phyloP scores from a whole-genome alignment of 2,888 invertebrate species.

The Pollenia griseotomentosa region DNA sequence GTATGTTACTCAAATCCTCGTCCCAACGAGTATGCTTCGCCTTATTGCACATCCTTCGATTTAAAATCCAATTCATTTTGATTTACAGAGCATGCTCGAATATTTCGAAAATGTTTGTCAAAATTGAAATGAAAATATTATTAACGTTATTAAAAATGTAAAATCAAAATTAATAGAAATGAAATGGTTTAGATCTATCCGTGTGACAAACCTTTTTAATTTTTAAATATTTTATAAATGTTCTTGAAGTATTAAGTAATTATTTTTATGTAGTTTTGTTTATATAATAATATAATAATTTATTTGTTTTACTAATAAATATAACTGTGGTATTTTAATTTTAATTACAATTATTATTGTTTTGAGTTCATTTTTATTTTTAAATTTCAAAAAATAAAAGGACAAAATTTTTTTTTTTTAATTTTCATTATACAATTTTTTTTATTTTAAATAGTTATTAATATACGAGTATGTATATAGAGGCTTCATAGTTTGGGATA shows the following conservation, averaged over 20 bases:
- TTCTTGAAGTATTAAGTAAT: constrained; percentile 37
- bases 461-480: constrained; percentile 71
- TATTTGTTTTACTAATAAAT: constrained; percentile 68
- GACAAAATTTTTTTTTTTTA: constrained; percentile 48
- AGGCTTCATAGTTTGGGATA: constrained; percentile 70
- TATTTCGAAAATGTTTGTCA: too few species aligned
- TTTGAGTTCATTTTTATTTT: constrained; percentile 70
- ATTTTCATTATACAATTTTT: constrained; percentile 53
- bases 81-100: too few species aligned
- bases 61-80: too few species aligned
- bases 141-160: too few species aligned
- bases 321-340: constrained; percentile 67
- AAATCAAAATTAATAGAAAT: too few species aligned
- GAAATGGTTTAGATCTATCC: too few species aligned
- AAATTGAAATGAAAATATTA: too few species aligned
- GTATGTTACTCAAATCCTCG: too few species aligned
- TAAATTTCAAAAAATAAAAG: constrained; percentile 68
- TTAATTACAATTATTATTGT: constrained; percentile 73
- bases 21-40: too few species aligned
- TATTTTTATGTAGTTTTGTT: constrained; percentile 39
- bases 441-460: constrained; percentile 61
- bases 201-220: too few species aligned
- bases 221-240: too few species aligned
- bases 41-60: too few species aligned
- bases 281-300: constrained; percentile 67